Percentiles rank a stretch among this genome's conserved stretches.
phyloP scores from a whole-genome alignment of 2,113 vertebrate species.

The Oreocharis arfaki region DNA sequence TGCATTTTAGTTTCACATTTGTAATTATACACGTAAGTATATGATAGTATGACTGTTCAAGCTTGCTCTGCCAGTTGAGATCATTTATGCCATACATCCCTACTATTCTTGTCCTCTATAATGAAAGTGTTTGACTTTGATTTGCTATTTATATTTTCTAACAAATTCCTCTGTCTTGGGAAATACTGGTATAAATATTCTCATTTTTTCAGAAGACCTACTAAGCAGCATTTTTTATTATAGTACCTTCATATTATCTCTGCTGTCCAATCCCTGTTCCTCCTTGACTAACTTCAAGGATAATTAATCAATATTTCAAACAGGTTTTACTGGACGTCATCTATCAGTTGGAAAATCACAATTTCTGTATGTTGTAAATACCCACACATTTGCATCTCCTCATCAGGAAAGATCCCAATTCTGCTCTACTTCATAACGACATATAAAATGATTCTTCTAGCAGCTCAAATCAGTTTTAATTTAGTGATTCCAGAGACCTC shows the following conservation, averaged over 20 bases:
- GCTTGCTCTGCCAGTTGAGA: neutral
- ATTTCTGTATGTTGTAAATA: neutral
- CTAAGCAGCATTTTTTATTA: neutral
- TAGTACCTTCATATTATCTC: neutral
- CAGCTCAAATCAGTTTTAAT: neutral
- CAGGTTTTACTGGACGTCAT: neutral
- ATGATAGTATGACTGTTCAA: neutral
- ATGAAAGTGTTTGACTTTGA: neutral
- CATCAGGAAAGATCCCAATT: neutral
- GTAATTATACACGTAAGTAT: neutral
- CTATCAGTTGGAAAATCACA: neutral
- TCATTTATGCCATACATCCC: neutral
- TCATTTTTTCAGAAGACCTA: neutral
- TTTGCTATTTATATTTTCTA: neutral
- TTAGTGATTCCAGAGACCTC: neutral
- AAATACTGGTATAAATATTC: neutral
- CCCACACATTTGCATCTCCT: neutral
- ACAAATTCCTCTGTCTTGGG: neutral
- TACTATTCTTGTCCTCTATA: neutral
- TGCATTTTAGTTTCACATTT: neutral
- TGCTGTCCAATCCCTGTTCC: neutral
- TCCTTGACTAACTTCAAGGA: neutral
- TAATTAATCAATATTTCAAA: neutral
- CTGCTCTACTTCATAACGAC: neutral
- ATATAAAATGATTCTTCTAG: neutral